phyloP scores from a whole-genome alignment of 2,113 vertebrate genomes.

The Festucalex cinctus region DNA sequence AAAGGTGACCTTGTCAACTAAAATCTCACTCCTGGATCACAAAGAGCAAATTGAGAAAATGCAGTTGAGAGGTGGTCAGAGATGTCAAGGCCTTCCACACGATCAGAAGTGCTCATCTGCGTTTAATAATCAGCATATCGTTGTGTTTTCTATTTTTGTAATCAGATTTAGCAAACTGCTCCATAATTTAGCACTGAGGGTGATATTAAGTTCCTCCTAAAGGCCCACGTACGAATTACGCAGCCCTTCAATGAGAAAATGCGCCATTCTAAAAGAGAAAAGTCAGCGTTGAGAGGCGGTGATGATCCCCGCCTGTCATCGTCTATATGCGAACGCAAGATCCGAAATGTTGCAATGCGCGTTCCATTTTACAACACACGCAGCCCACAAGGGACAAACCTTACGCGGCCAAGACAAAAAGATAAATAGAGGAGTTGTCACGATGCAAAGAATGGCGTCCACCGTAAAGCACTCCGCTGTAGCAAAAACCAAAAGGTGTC shows the following conservation, averaged over 20 bases:
- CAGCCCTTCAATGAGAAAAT: not conserved
- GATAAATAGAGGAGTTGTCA: slow-evolving; percentile 2
- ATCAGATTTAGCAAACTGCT: not conserved
- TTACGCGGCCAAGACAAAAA: slow-evolving; percentile 17
- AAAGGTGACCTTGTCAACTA: slow-evolving; percentile 45
- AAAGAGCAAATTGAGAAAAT: not conserved
- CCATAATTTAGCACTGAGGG: not conserved
- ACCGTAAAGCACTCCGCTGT: not conserved
- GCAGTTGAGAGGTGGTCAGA: not conserved
- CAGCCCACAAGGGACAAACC: slow-evolving; percentile 1
- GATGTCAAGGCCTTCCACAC: not conserved
- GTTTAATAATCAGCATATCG: too few relatives aligned
- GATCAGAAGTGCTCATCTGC: not conserved
- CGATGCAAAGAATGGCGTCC: slow-evolving; percentile 19
- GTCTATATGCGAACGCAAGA: not conserved
- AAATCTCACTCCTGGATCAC: slow-evolving; percentile 6
- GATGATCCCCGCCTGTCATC: not conserved
- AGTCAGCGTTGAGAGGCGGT: not conserved
- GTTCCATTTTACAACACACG: not conserved
- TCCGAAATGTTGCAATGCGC: not conserved
- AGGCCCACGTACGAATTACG: not conserved
- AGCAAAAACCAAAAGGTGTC: slow-evolving; percentile 31
- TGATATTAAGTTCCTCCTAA: too few relatives aligned
- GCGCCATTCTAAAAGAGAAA: not conserved
- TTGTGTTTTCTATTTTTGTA: not conserved